These are phyloP conservation scores for Danaus plexippus DNA, from an alignment of 1,140 invertebrate genomes.

Conservation along the genomic window DNA sequence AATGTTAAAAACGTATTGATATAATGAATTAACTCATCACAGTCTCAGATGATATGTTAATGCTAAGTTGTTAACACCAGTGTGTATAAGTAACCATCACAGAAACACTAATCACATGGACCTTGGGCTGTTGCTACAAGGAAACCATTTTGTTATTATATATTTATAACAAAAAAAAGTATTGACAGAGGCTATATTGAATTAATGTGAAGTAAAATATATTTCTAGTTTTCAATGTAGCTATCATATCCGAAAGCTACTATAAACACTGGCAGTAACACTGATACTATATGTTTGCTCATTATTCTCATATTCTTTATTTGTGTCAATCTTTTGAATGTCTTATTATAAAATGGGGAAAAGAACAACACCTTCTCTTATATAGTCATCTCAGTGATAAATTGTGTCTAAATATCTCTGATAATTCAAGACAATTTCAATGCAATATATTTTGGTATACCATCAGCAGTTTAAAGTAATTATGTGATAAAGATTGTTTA, in stretches of 20 bases:
- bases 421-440: no score
- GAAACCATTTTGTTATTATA: constrained; percentile 13
- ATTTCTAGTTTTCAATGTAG: constrained; percentile 1
- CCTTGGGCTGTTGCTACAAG: constrained; percentile 25
- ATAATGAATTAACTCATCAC: background rate
- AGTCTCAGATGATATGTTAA: background rate
- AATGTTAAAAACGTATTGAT: no score
- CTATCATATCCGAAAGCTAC: background rate
- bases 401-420: no score
- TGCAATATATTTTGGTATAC: background rate
- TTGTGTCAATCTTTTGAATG: no score
- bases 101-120: constrained; percentile 22
- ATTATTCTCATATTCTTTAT: no score
- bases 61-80: constrained; percentile 23
- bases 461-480: constrained; percentile 1
- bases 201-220: no score
- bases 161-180: no score
- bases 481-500: background rate
- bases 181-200: no score
- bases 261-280: no score
- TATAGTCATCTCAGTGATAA: no score
- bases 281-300: no score
- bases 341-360: background rate
- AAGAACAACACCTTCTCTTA: no score
- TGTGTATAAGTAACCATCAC: constrained; percentile 20